Conservation (phyloP, 2,113 vertebrate genomes). For the Puffinus mauretanicus region DNA sequence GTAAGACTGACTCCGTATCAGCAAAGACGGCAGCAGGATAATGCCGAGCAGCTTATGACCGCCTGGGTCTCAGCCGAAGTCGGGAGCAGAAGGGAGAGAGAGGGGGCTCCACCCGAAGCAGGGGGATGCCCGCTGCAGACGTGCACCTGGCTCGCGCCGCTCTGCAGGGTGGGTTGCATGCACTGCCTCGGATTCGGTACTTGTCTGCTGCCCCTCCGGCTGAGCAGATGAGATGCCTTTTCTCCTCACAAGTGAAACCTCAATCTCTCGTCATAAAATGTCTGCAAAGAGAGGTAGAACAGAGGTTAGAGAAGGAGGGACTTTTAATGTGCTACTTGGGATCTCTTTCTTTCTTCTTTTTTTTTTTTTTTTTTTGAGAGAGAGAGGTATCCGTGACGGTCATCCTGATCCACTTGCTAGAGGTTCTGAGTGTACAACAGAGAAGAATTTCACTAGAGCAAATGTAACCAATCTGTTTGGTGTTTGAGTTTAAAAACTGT, state of each 20-base stretch:
- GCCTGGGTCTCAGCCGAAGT: background rate
- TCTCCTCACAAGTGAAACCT: background rate
- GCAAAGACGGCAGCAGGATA: background rate
- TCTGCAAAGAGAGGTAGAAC: background rate
- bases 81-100: background rate
- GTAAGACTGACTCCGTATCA: background rate
- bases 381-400: fast-evolving
- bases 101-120: background rate
- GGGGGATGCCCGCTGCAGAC: no score
- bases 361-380: background rate
- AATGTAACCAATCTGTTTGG: background rate
- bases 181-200: background rate
- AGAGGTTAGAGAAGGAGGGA: background rate
- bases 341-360: background rate
- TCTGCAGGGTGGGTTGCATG: background rate
- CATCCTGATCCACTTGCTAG: background rate
- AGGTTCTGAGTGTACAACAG: background rate
- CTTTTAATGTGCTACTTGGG: background rate
- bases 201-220: background rate
- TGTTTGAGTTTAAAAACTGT: background rate
- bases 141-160: background rate
- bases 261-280: background rate
- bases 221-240: background rate
- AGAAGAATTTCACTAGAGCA: background rate
- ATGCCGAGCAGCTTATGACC: background rate